Conservation (phyloP, 2,113 vertebrate species). For the Tonatia bakeri region DNA sequence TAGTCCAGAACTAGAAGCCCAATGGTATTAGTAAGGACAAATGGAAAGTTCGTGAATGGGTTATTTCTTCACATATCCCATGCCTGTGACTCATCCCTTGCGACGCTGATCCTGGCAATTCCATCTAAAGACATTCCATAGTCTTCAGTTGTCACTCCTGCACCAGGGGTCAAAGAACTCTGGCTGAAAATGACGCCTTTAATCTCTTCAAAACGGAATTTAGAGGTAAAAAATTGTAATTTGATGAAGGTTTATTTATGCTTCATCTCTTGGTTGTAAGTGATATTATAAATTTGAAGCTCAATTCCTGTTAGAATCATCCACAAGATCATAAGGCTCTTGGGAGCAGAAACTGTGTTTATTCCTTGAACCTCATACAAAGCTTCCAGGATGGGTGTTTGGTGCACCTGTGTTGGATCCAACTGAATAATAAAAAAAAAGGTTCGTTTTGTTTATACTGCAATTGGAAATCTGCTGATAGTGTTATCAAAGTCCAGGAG, state of each 20-base stretch:
- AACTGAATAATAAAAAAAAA: neutral
- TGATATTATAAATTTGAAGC: neutral
- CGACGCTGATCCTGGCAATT: neutral
- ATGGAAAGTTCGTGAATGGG: neutral
- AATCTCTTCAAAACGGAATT: neutral
- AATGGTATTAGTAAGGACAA: conserved; percentile 50
- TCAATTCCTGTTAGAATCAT: neutral
- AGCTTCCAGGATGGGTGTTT: neutral
- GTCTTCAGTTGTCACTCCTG: neutral
- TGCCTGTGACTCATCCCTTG: neutral
- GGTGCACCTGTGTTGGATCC: neutral
- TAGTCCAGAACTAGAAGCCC: conserved; percentile 19
- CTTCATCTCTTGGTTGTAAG: neutral
- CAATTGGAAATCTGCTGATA: neutral
- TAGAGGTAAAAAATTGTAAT: neutral
- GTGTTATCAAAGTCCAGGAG: neutral
- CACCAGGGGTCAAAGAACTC: neutral
- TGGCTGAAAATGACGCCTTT: neutral
- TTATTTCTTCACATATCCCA: neutral
- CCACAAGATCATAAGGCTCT: neutral
- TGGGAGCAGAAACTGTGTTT: neutral
- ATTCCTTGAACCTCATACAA: neutral
- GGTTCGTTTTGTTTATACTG: neutral
- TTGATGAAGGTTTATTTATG: neutral
- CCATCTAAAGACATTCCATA: neutral